Base-by-base conservation (phyloP, 2,113 vertebrate species). In the Mus musculus region DNA sequence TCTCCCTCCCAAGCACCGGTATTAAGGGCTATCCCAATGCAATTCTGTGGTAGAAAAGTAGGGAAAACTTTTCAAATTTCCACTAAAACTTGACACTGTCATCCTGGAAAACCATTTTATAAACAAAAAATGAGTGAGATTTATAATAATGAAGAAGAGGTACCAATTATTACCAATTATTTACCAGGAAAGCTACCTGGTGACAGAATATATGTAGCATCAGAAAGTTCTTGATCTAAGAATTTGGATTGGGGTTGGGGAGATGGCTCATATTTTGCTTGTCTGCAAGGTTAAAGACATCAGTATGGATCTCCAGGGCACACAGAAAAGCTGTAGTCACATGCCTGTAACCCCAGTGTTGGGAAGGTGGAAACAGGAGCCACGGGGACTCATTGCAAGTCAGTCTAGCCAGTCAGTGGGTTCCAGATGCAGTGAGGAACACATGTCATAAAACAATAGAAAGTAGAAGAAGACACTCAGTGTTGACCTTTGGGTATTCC, bases 91-190 rank as follows among this genome's bases (percentile, higher is more conserved):
- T 56, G 6, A 20, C 75, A 95, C 91, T 82, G 39, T 4, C 12
- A 80, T 78, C 90, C 76, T 81, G 39, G 54, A 91, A 94, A 89
- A 16, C 4, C 24, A 71, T 59, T 89, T 93, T 78, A 85, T 69
- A 88, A 82, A 91, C 85, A 42, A 91, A 82, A 93, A 90, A 65
- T 3, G 7, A 30, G n/a, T 76, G 61, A 26, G 56, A 63, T 75
- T 73, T 78, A 73, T 63, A 69, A 54, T 52, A 95, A 87, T 52
- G 46, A 84, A 13, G 63, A 84, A 36, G 46, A 75, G 17, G 63
- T 22, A 84, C 1, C 49, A 24, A 59, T 14, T 49, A 49, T 49
- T 49, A 49, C 49, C 49, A 49, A 49, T 49, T 49, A 49, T 49
- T 49, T 49, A 49, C 88, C 1, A 75, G 39, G 61, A 69, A 69